phyloP scores from a whole-genome alignment of 2,888 invertebrate genomes.

The Aspidiotus destructor region DNA sequence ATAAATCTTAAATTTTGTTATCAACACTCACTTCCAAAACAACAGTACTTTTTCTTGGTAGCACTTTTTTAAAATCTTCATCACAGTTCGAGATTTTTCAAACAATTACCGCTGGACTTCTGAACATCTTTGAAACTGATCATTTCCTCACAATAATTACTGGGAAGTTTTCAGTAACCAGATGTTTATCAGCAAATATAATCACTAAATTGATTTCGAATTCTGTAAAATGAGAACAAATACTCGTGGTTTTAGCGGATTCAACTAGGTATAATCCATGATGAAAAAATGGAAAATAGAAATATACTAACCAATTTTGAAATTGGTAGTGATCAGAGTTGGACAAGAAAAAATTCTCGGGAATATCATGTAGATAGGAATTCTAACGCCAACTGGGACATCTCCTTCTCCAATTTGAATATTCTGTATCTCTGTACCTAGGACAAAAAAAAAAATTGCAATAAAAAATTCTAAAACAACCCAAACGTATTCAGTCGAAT shows the following conservation, averaged over 20 bases:
- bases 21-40: too few species aligned
- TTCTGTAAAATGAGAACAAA: constrained; percentile 55
- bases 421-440: constrained; percentile 95
- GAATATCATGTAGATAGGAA: constrained; percentile 92
- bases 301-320: constrained; percentile 75
- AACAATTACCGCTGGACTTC: too few species aligned
- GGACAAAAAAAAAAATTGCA: not conserved
- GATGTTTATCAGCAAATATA: constrained; percentile 83
- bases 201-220: constrained; percentile 90
- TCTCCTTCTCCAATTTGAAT: constrained; percentile 95
- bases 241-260: constrained; percentile 6
- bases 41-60: too few species aligned
- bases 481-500: constrained; percentile 20
- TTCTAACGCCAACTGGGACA: constrained; percentile 63
- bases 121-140: not conserved
- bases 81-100: too few species aligned
- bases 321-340: constrained; percentile 77
- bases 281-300: not conserved
- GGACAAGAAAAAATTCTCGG: constrained; percentile 93
- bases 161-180: constrained; percentile 91
- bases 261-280: not conserved
- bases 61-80: too few species aligned
- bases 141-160: constrained; percentile 44
- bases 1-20: too few species aligned
- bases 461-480: not conserved